These are phyloP conservation scores for Amphipyra berbera DNA, from an alignment of 2,888 invertebrate genomes.

Conservation along the genomic window DNA sequence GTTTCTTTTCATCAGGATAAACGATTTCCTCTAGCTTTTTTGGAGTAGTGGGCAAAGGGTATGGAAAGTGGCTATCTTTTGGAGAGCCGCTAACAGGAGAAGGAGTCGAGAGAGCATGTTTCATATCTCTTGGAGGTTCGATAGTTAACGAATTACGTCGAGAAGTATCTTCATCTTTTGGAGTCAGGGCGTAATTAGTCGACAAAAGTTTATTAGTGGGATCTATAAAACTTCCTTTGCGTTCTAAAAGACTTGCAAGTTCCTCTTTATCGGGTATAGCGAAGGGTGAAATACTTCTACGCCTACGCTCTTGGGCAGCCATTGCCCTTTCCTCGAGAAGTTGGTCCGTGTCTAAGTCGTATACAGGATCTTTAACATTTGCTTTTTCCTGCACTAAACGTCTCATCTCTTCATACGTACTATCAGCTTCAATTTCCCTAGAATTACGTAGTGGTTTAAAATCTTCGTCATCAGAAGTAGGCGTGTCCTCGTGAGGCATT, in stretches of 20 bases:
- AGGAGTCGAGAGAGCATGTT: constrained; percentile 73
- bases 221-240: constrained; percentile 87
- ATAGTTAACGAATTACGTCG: constrained; percentile 78
- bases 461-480: constrained; percentile 90
- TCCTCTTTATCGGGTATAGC: constrained; percentile 85
- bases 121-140: constrained; percentile 70
- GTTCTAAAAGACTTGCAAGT: constrained; percentile 67
- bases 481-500: constrained; percentile 90
- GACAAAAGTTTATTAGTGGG: constrained; percentile 85
- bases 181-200: constrained; percentile 80
- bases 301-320: constrained; percentile 83
- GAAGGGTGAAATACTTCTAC: constrained; percentile 88
- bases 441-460: constrained; percentile 72
- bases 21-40: constrained; percentile 80
- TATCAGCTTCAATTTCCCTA: constrained; percentile 86
- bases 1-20: constrained; percentile 76
- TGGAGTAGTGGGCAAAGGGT: constrained; percentile 75
- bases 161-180: constrained; percentile 79
- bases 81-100: constrained; percentile 74
- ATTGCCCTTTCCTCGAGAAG: constrained; percentile 83
- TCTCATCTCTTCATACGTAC: constrained; percentile 86
- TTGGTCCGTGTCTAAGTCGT: constrained; percentile 84
- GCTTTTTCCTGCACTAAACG: constrained; percentile 82
- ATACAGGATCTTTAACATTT: constrained; percentile 82
- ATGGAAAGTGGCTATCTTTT: constrained; percentile 75